phyloP scores from a whole-genome alignment of 2,113 vertebrate genomes.

The Tragelaphus buxtoni region DNA sequence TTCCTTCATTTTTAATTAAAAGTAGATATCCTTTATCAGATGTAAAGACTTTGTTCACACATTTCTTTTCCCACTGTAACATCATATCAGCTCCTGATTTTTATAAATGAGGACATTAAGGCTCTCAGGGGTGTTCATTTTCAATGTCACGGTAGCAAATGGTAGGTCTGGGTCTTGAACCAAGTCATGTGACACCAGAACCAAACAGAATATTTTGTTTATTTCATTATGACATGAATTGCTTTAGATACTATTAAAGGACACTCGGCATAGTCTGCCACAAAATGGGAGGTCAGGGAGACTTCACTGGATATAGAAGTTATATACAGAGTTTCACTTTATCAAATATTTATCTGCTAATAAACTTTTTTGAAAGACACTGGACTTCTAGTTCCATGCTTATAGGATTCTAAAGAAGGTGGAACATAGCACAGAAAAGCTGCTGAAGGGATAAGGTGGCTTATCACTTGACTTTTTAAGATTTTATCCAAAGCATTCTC shows the following conservation, averaged over 20 bases:
- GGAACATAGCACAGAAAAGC: not conserved
- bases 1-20: not conserved
- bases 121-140: not conserved
- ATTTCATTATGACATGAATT: not conserved
- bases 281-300: not conserved
- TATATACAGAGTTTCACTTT: not conserved
- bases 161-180: not conserved
- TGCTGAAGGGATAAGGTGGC: not conserved
- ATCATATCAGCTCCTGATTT: not conserved
- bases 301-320: not conserved
- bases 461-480: not conserved
- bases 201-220: not conserved
- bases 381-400: not conserved
- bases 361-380: not conserved
- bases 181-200: not conserved
- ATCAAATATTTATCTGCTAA: not conserved
- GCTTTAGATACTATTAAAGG: not conserved
- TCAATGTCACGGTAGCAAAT: not conserved
- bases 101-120: not conserved
- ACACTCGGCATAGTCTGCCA: not conserved
- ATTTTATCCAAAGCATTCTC: conserved; percentile 1
- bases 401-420: not conserved
- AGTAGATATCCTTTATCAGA: not conserved
- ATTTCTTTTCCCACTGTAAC: not conserved
- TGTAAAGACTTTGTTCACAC: not conserved